Evolutionary conservation across 2,797 vertebrate species (phyloP), one percentile per base, ranked within the genome.

Genomic region (Enteromius thamalakanensis): DNA sequence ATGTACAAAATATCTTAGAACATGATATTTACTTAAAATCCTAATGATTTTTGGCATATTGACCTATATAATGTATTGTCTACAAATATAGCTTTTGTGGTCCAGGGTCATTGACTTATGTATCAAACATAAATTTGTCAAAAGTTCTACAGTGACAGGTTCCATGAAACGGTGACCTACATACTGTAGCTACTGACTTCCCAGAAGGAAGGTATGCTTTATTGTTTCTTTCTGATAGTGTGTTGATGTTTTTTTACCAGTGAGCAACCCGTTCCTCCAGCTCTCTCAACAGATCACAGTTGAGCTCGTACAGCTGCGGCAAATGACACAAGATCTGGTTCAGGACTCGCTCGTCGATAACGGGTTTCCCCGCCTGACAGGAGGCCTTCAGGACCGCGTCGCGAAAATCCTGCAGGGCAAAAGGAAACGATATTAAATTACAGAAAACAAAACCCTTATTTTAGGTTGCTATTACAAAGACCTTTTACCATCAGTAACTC

Each of bases 281-380:
- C 88, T 98, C 98, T 72, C 91, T 94, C 85, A 99, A 94, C 87
- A 99, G 95, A 91, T 97, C 94, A 23, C 94, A 91, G 89, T 99
- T 99, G 84, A 99, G 96, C 88, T 98, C 95, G 0, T 98, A 98
- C 58, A 99, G 94, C 91, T 99, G 98, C 74, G 98, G 98, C 85
- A 99, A 94, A 89, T 95, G 97, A 91, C 97, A 98, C 8, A 99
- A 93, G 91, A 99, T 98, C 94, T 98, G 98, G 89, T 96, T 96
- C 87, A 99, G 94, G 51, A 94, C 90, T 81, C 95, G 96, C 71
- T 99, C 97, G 86, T 99, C 98, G 86, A 99, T 96, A 90, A 99
- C 95, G 6, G 96, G 92, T 86, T 99, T 99, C 83, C 96, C 97
- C 83, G 92, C 93, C 85, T 96, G 95, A 90, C 85, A 92, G 45